Percentiles rank a stretch among this genome's conserved stretches.
Conservation (phyloP, 2,797 vertebrate species). For the Botia almorhae region DNA sequence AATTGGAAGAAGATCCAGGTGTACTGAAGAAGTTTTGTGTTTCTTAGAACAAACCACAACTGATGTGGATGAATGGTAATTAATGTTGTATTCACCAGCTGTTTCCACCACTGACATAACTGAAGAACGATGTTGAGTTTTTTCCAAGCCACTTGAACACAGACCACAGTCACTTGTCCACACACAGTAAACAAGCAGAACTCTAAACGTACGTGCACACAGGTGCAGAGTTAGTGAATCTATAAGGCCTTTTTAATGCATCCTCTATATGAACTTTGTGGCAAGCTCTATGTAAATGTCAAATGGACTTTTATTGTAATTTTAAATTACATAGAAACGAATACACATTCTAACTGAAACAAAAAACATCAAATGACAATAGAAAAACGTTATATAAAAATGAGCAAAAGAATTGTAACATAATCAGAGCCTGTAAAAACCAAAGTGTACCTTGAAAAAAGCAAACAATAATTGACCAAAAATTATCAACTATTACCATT, state of each 20-base stretch:
- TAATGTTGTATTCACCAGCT: constrained; percentile 16
- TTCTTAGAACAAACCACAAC: constrained; percentile 18
- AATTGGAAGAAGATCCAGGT: neutral
- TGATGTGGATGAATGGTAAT: neutral
- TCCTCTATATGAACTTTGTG: too few relatives aligned
- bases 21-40: neutral
- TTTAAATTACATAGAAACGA: too few relatives aligned
- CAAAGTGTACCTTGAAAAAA: too few relatives aligned
- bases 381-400: too few relatives aligned
- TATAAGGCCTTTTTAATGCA: neutral
- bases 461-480: too few relatives aligned
- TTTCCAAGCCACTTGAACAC: constrained; percentile 1
- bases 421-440: too few relatives aligned
- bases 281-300: too few relatives aligned
- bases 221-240: neutral
- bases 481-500: too few relatives aligned
- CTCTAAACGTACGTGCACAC: neutral
- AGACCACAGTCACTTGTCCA: neutral
- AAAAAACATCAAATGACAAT: too few relatives aligned
- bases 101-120: constrained; percentile 5
- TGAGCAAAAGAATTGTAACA: too few relatives aligned
- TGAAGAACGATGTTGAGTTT: constrained; percentile 1
- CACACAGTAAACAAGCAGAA: neutral
- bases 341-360: too few relatives aligned
- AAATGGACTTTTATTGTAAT: too few relatives aligned